These are phyloP conservation scores for Pterostichus madidus DNA, from an alignment of 2,888 invertebrate species.

Conservation along the genomic window DNA sequence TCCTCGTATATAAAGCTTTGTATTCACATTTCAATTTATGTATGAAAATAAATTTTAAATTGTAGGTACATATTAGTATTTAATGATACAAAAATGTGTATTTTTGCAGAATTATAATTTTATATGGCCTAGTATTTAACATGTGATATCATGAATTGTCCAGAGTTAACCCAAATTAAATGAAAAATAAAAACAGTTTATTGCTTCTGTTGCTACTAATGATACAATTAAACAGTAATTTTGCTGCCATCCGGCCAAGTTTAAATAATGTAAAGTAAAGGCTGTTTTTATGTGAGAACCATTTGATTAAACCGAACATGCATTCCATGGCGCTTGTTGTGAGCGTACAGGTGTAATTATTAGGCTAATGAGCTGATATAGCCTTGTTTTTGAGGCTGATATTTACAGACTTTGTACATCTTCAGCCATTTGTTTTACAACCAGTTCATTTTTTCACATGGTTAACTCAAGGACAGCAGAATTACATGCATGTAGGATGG, in stretches of 20 bases:
- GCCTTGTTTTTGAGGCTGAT: not conserved
- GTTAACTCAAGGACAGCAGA: too few relatives aligned
- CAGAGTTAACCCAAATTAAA: not conserved
- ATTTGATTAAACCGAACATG: conserved; percentile 28
- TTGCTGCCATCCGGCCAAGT: conserved; percentile 34
- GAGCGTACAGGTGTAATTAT: conserved; percentile 12
- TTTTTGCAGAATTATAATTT: not conserved
- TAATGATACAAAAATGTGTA: too few relatives aligned
- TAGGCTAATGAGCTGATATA: conserved; percentile 26
- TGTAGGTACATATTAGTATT: too few relatives aligned
- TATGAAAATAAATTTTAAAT: too few relatives aligned
- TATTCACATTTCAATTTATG: too few relatives aligned
- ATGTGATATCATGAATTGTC: not conserved
- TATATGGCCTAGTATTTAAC: not conserved
- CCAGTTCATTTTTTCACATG: too few relatives aligned
- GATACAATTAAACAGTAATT: conserved; percentile 55
- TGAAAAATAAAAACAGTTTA: conserved; percentile 39
- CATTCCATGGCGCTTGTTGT: conserved; percentile 12
- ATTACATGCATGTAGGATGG: too few relatives aligned
- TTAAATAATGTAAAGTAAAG: conserved; percentile 37
- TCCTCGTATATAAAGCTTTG: too few relatives aligned
- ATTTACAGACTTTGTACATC: too few relatives aligned
- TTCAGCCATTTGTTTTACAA: too few relatives aligned
- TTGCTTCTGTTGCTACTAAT: conserved; percentile 44
- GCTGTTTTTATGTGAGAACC: conserved; percentile 34